Percentiles rank a stretch among this genome's conserved stretches.
Evolutionary conservation across 37 sponge, comb jelly and placozoan species (phyloP).

Genomic region (Chondrosia reniformis): DNA sequence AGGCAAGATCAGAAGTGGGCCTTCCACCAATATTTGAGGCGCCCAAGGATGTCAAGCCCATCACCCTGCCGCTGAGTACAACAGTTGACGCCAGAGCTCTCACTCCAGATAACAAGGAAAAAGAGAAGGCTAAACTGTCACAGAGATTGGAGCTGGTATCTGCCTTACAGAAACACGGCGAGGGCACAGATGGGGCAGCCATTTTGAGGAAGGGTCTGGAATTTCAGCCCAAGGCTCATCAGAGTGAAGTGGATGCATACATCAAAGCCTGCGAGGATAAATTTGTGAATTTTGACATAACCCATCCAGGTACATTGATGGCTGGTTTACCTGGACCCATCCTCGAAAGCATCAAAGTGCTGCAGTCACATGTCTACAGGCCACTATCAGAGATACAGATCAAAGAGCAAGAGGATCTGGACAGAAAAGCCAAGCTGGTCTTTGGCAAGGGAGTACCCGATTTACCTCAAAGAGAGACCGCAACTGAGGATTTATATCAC

Average conservation of each 20-base stretch:
- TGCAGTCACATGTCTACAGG: constrained; percentile 69
- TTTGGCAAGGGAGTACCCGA: background rate
- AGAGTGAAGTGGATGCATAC: constrained; percentile 66
- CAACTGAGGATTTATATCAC: constrained; percentile 70
- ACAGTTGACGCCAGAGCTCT: too few species aligned
- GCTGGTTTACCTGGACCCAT: constrained; percentile 69
- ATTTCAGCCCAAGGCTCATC: constrained; percentile 70
- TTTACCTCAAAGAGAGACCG: constrained; percentile 35
- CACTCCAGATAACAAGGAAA: too few species aligned
- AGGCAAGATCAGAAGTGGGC: constrained; percentile 42
- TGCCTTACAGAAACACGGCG: constrained; percentile 4
- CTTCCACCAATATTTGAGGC: constrained; percentile 39
- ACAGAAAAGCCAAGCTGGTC: background rate
- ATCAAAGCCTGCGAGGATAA: constrained; percentile 63
- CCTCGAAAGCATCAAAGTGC: constrained; percentile 73
- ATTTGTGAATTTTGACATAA: constrained; percentile 65
- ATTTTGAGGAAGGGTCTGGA: constrained; percentile 26
- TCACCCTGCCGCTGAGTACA: background rate
- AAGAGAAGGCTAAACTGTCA: background rate
- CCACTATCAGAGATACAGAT: constrained; percentile 81
- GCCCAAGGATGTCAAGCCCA: constrained; percentile 10
- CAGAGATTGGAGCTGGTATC: constrained; percentile 1
- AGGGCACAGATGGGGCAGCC: background rate
- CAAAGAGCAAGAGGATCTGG: constrained; percentile 51
- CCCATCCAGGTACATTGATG: background rate